phyloP scores from a whole-genome alignment of 2,888 invertebrate species.

The Cremastinae sp. region DNA sequence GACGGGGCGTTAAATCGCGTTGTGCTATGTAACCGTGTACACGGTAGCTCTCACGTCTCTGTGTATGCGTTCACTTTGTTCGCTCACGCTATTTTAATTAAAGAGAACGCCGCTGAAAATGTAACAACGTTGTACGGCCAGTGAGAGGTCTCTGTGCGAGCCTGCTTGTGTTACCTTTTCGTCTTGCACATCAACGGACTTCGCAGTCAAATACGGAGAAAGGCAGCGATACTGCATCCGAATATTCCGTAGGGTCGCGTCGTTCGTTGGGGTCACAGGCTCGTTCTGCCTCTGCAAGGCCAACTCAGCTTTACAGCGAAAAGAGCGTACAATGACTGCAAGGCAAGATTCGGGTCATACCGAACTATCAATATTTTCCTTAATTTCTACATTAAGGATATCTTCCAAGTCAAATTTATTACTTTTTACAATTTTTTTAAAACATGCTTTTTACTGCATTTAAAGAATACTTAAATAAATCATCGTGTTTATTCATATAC shows the following conservation, averaged over 20 bases:
- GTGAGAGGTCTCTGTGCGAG: slow-evolving; percentile 37
- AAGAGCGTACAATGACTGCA: slow-evolving; percentile 19
- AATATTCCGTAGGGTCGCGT: not conserved
- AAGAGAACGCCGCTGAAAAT: slow-evolving; percentile 65
- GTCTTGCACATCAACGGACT: slow-evolving; percentile 12
- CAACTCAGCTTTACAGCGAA: slow-evolving; percentile 20
- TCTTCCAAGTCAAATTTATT: no score
- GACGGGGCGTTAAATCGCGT: slow-evolving; percentile 45
- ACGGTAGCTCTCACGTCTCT: slow-evolving; percentile 44
- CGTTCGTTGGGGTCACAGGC: slow-evolving; percentile 18
- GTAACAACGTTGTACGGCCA: slow-evolving; percentile 63
- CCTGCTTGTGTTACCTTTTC: slow-evolving; percentile 40
- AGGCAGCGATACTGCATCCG: slow-evolving; percentile 13
- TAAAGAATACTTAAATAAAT: no score
- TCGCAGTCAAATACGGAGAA: slow-evolving; percentile 1
- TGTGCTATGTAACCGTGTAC: slow-evolving; percentile 34
- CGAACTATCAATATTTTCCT: not conserved
- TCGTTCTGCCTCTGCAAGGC: slow-evolving; percentile 9
- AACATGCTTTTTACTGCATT: no score
- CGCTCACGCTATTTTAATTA: slow-evolving; percentile 71
- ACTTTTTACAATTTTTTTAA: no score
- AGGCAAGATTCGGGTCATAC: not conserved
- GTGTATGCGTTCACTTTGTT: slow-evolving; percentile 61
- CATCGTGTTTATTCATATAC: no score
- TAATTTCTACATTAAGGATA: no score